Percentiles rank a stretch among this genome's conserved stretches.
These are phyloP conservation scores for Cheumatopsyche charites DNA, from an alignment of 1,140 invertebrate genomes.

Conservation along the genomic window DNA sequence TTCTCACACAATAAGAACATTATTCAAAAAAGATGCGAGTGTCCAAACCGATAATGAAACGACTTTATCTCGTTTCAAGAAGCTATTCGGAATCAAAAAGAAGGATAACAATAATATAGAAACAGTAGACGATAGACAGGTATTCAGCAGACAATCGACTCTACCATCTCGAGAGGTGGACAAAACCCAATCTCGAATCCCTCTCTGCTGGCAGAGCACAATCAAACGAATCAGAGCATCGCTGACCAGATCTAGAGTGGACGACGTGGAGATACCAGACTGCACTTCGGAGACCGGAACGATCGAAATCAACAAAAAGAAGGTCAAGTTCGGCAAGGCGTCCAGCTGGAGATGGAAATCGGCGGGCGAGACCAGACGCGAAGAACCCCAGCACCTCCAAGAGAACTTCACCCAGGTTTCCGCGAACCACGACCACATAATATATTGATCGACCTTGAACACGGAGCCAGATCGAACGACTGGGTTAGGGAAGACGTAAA, in stretches of 20 bases:
- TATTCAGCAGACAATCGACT: constrained; percentile 45
- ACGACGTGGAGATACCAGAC: constrained; percentile 40
- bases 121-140: constrained; percentile 40
- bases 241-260: constrained; percentile 36
- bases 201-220: constrained; percentile 22
- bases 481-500: too few relatives aligned
- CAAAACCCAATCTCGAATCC: constrained; percentile 3
- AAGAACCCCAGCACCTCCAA: not conserved
- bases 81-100: constrained; percentile 18
- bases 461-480: too few relatives aligned
- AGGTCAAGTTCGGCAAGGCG: constrained; percentile 34
- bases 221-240: constrained; percentile 31
- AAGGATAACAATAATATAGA: not conserved
- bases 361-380: not conserved
- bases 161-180: constrained; percentile 23
- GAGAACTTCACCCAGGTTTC: not conserved
- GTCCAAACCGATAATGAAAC: constrained; percentile 32
- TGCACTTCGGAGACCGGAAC: not conserved
- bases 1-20: constrained; percentile 9
- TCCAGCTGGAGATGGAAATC: constrained; percentile 36
- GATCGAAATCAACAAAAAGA: not conserved
- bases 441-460: constrained; percentile 4
- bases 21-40: constrained; percentile 39
- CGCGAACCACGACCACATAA: not conserved
- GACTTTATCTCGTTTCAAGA: constrained; percentile 24